phyloP scores from a whole-genome alignment of 1,140 invertebrate species.

The Amyelois transitella region DNA sequence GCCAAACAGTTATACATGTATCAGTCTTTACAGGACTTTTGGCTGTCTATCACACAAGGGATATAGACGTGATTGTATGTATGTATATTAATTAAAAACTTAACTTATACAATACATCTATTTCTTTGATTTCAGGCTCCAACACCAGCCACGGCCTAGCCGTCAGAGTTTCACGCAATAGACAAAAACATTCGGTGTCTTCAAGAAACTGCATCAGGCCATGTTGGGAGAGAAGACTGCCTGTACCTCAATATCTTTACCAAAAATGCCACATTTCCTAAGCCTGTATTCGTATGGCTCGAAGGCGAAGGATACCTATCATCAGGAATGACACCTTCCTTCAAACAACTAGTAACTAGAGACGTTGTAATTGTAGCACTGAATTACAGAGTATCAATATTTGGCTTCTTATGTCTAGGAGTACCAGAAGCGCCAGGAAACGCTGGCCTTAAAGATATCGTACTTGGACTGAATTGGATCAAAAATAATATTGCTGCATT shows the following conservation, averaged over 20 bases:
- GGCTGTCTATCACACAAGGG: too few species aligned
- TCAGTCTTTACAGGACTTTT: too few species aligned
- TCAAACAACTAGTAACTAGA: slow-evolving; percentile 33
- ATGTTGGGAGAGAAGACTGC: slow-evolving; percentile 55
- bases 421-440: slow-evolving; percentile 76
- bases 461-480: slow-evolving; percentile 79
- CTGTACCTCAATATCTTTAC: slow-evolving; percentile 48
- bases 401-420: slow-evolving; percentile 79
- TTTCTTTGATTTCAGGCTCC: slow-evolving; percentile 44
- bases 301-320: slow-evolving; percentile 48
- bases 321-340: slow-evolving; percentile 21
- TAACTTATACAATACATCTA: slow-evolving; percentile 3
- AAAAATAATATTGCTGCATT: slow-evolving; percentile 77
- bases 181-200: slow-evolving; percentile 44
- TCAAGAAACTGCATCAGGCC: slow-evolving; percentile 38
- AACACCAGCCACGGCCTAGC: slow-evolving; percentile 30
- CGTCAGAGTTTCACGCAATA: slow-evolving; percentile 34
- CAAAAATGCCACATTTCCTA: slow-evolving; percentile 32
- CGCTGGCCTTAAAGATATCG: slow-evolving; percentile 79
- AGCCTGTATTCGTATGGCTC: slow-evolving; percentile 56
- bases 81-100: too few species aligned
- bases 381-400: slow-evolving; percentile 57
- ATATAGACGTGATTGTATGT: too few species aligned
- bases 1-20: too few species aligned
- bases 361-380: slow-evolving; percentile 45